Percentiles rank a stretch among this genome's conserved stretches.
Conservation (phyloP, 2,888 invertebrate species). For the Anticlea derivata region DNA sequence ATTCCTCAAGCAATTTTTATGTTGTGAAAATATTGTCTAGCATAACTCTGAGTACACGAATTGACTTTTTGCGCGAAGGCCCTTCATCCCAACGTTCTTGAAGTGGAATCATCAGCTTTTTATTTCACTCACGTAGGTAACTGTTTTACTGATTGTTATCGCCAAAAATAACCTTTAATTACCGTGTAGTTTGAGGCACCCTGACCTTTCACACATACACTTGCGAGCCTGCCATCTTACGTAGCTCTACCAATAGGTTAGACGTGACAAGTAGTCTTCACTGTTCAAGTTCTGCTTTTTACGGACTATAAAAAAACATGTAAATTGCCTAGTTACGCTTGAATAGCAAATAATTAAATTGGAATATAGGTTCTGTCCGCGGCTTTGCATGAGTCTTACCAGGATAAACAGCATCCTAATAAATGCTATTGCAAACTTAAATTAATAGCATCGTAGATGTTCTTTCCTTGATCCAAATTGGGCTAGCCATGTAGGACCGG, state of each 20-base stretch:
- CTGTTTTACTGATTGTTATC: slow-evolving; percentile 82
- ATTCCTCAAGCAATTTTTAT: too few relatives aligned
- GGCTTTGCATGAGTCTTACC: too few relatives aligned
- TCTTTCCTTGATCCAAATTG: too few relatives aligned
- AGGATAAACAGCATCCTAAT: too few relatives aligned
- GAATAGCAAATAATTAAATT: slow-evolving; percentile 14
- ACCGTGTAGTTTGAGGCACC: slow-evolving; percentile 78
- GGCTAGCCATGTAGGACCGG: too few relatives aligned
- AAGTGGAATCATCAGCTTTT: slow-evolving; percentile 71
- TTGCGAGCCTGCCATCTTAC: slow-evolving; percentile 55
- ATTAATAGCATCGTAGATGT: too few relatives aligned
- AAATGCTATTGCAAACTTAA: too few relatives aligned
- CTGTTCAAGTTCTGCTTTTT: slow-evolving; percentile 9
- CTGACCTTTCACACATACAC: slow-evolving; percentile 78
- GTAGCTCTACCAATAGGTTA: slow-evolving; percentile 55
- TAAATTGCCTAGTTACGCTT: slow-evolving; percentile 18
- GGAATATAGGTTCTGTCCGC: too few relatives aligned
- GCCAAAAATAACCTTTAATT: slow-evolving; percentile 84
- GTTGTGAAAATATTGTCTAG: background rate
- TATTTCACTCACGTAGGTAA: slow-evolving; percentile 76
- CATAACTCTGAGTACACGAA: slow-evolving; percentile 47
- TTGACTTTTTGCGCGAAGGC: slow-evolving; percentile 71
- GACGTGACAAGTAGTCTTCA: slow-evolving; percentile 44
- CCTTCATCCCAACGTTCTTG: slow-evolving; percentile 63
- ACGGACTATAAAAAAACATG: slow-evolving; percentile 8